Base-by-base conservation (phyloP, 2,797 vertebrate species). In the Alectoris magna region DNA sequence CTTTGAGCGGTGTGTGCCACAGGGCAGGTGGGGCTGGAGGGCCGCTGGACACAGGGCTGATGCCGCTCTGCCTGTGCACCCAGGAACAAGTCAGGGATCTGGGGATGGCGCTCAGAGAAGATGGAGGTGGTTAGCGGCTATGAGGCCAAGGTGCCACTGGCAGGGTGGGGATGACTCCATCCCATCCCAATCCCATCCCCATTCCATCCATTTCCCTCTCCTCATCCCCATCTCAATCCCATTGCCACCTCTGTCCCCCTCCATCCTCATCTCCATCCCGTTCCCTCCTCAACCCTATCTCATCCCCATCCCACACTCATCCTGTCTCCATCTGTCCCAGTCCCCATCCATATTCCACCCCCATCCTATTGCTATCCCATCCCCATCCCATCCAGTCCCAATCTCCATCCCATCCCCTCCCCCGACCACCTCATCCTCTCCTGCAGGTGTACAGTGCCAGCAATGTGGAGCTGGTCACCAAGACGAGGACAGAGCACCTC, bases 51-150 rank as follows among this genome's bases (percentile, higher is more conserved):
- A 6, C 12, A 12, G 36, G 39, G 10, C 34, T 87, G 67, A 76
- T 22, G 3, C 49, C 21, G n/a, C 15, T 53, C 55, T 22, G 51
- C 14, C 38, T 21, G 8, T 91, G n/a, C 92, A 90, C 10, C 46
- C 96, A 99, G 99, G 97, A 99, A 99, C 97, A 99, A 99, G 90
- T 99, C 98, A 6, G 99, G 99, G 36, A 99, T 99, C 97, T 99
- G 99, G 99, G 99, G 99, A 92, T 99, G 99, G 99, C 98, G 99
- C 55, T 99, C 99, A 0, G 99, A 99, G 97, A 99, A 99, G 97
- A 98, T 98, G 51, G 99, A 99, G 95, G 88, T 97, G 66, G 98
- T 99, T 94, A 99, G 99, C 5, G 99, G 99, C 86, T 99, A 99
- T 5, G 99, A 99, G 97, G 99, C 99, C 91, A 99, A 99, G 98